A percentile compares a stretch with the other conserved stretches of the same genome.
Conservation (phyloP, 2,888 invertebrate genomes). For the Drosophila rellima region DNA sequence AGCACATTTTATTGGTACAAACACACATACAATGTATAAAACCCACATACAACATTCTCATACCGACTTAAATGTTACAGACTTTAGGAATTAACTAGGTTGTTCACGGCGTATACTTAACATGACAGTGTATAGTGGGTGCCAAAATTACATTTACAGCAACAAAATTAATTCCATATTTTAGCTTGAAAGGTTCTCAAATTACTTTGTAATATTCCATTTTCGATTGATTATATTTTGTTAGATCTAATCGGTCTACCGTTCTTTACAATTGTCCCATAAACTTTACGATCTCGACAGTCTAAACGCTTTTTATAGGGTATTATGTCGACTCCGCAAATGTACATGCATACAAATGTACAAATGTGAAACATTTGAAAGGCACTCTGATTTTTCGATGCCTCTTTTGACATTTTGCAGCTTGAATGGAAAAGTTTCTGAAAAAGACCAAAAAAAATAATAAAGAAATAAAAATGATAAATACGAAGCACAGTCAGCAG, state of each 20-base stretch:
- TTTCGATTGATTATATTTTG: background rate
- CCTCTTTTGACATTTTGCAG: conserved; percentile 57
- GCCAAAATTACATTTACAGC: background rate
- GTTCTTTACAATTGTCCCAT: background rate
- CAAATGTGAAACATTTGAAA: conserved; percentile 14
- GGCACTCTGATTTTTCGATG: conserved; percentile 19
- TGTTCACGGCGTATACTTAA: background rate
- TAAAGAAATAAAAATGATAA: conserved; percentile 15
- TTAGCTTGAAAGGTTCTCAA: background rate
- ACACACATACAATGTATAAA: background rate
- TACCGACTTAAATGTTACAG: background rate
- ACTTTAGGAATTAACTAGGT: background rate
- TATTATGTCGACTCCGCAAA: background rate
- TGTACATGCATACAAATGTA: background rate
- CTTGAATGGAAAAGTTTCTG: conserved; percentile 57
- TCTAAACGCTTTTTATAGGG: background rate
- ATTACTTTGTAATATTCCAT: background rate
- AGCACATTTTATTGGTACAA: conserved; percentile 32
- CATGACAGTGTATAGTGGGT: background rate
- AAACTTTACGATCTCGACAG: background rate
- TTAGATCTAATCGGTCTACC: background rate
- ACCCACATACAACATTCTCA: background rate
- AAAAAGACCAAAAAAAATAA: conserved; percentile 9
- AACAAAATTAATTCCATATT: background rate
- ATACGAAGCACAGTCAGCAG: conserved; percentile 26